Conservation (phyloP, 1,140 invertebrate genomes). For the Thereuonema tuberculata region DNA sequence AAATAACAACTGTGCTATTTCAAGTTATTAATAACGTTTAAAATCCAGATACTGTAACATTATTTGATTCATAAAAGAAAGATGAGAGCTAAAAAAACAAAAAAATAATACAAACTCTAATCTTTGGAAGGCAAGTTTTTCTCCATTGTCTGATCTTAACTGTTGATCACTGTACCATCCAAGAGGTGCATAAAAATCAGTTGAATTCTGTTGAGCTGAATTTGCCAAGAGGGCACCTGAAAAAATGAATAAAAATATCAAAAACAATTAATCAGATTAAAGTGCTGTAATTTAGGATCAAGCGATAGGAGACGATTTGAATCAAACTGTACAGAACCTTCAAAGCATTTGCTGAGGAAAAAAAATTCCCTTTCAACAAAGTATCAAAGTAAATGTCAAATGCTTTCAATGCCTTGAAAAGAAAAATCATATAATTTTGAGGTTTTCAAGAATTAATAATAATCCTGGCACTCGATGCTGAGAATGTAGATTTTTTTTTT, state of each 20-base stretch:
- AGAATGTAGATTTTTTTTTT: too few relatives aligned
- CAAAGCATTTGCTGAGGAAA: too few relatives aligned
- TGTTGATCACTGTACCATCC: constrained; percentile 43
- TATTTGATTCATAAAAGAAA: too few relatives aligned
- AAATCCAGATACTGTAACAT: not conserved
- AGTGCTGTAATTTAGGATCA: constrained; percentile 14
- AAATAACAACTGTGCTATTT: not conserved
- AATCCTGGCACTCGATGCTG: too few relatives aligned
- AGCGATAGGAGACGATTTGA: too few relatives aligned
- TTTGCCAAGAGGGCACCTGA: constrained; percentile 1
- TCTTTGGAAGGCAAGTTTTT: constrained; percentile 32
- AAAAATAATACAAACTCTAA: constrained; percentile 29
- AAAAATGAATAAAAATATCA: not conserved
- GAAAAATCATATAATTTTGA: too few relatives aligned
- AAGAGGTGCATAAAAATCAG: constrained; percentile 14
- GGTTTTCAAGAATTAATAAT: too few relatives aligned
- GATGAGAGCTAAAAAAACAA: too few relatives aligned
- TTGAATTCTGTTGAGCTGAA: not conserved
- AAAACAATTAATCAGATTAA: not conserved
- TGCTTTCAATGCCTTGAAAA: too few relatives aligned
- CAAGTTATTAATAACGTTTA: not conserved
- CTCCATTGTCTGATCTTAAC: constrained; percentile 35
- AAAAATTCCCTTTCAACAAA: too few relatives aligned
- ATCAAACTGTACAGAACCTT: too few relatives aligned
- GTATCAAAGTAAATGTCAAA: too few relatives aligned